Evolutionary conservation across 2,797 vertebrate species (phyloP).

Genomic region (Propithecus deckenii): DNA sequence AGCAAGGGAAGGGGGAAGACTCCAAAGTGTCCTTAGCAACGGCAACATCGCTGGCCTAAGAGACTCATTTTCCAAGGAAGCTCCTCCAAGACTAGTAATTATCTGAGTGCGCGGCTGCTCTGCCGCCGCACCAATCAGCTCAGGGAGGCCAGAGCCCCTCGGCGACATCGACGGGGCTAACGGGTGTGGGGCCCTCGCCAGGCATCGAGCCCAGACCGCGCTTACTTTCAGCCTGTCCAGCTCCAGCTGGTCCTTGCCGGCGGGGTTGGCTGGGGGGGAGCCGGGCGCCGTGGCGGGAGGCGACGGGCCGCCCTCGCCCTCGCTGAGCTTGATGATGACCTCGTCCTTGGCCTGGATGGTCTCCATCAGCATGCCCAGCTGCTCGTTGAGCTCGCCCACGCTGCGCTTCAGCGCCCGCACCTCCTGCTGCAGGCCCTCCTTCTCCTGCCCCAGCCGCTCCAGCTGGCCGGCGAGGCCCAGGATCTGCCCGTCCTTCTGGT

Average conservation of each 20-base stretch:
- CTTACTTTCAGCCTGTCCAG: slow-evolving; percentile 92
- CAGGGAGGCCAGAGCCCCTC: not conserved
- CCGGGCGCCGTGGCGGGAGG: slow-evolving; percentile 51
- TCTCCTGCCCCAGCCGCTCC: slow-evolving; percentile 91
- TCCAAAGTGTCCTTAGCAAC: not conserved
- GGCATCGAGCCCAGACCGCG: not conserved
- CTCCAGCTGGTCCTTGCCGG: slow-evolving; percentile 89
- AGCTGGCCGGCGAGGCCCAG: slow-evolving; percentile 91
- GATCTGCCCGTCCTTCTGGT: slow-evolving; percentile 92
- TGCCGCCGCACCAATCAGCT: not conserved
- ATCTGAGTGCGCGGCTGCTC: not conserved
- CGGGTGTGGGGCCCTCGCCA: not conserved
- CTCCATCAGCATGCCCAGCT: slow-evolving; percentile 96
- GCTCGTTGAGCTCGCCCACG: slow-evolving; percentile 94
- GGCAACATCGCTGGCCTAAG: fast-evolving
- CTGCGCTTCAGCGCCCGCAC: slow-evolving; percentile 91
- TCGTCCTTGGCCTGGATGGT: slow-evolving; percentile 99
- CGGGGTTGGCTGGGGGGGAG: slow-evolving; percentile 48
- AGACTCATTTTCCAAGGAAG: not conserved
- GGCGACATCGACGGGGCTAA: fast-evolving
- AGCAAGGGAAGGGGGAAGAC: not conserved
- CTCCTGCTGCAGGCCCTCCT: slow-evolving; percentile 93
- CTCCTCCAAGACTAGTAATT: not conserved
- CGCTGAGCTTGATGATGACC: slow-evolving; percentile 94
- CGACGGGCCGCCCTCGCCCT: slow-evolving; percentile 77